Base-by-base conservation (phyloP, 2,888 invertebrate genomes). In the Gryllus longicercus region DNA sequence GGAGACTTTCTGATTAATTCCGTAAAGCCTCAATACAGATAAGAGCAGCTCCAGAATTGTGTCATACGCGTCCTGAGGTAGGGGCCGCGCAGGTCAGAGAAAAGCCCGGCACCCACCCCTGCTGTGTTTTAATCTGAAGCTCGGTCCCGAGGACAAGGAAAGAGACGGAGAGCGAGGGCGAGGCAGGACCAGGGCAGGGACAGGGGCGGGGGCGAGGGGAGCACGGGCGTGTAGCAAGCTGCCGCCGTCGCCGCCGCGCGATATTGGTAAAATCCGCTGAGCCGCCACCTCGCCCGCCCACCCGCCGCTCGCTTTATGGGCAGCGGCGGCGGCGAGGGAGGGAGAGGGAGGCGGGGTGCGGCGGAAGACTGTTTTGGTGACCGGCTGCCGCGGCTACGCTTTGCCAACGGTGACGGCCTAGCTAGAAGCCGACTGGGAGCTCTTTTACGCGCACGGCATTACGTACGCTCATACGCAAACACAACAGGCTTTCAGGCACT, bases 161-260 rank as follows among this genome's bases (percentile, higher is more conserved):
- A 63, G n/a, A 14, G 8, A 14, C 14, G 63, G 14, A 63, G 16
- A 63, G 63, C 63, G n/a, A n/a, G 63, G n/a, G 16, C 63, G n/a
- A n/a, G 63, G 63, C 14, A 63, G 63, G 14, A 21, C 21, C 21
- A 21, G 21, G 63, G 63, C n/a, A n/a, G 63, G 14, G n/a, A 5
- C 38, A 8, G 38, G 38, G 38, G 63, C 11, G 11, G n/a, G n/a
- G 63, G n/a, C 16, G 63, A n/a, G 16, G 63, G 63, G n/a, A 14
- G 63, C n/a, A 63, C 63, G 63, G n/a, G 63, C 63, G 63, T 63
- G 63, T 63, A 63, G 63, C 63, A 63, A 63, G 63, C 63, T 63
- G 63, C 63, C 63, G 63, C 63, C n/a, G 16, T 16, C n/a, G 14
- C 63, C 63, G 63, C 14, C 63, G 63, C 63, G 63, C 63, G 63